These are phyloP conservation scores for Cariama cristata DNA, from an alignment of 2,113 vertebrate species.

Conservation along the genomic window DNA sequence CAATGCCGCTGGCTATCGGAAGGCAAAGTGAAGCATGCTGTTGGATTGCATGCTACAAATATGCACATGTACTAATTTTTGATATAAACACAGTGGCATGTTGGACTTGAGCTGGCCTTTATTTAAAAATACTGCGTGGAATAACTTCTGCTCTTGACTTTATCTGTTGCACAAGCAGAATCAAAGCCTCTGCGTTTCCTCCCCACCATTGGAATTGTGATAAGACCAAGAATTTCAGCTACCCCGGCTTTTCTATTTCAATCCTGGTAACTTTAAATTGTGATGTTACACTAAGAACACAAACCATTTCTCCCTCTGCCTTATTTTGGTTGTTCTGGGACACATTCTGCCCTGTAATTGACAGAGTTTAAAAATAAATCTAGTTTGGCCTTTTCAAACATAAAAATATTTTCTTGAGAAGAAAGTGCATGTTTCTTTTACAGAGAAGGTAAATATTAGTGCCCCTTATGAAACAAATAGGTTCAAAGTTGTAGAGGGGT, in stretches of 20 bases:
- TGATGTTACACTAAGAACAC: neutral
- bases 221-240: neutral
- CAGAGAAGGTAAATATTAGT: slow-evolving; percentile 2
- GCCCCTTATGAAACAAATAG: slow-evolving; percentile 10
- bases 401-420: slow-evolving; percentile 45
- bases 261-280: neutral
- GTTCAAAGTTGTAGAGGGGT: neutral
- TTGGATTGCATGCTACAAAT: neutral
- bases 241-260: neutral
- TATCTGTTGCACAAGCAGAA: neutral
- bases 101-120: neutral
- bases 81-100: neutral
- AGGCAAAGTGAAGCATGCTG: neutral
- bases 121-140: neutral
- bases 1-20: neutral
- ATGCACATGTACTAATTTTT: neutral
- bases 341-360: slow-evolving; percentile 1
- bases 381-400: neutral
- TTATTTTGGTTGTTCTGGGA: slow-evolving; percentile 30
- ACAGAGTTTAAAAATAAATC: slow-evolving; percentile 49
- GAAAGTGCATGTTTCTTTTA: neutral
- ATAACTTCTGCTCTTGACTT: neutral
- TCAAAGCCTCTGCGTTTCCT: neutral
- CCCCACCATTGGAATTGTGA: neutral
- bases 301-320: neutral